phyloP scores from a whole-genome alignment of 2,888 invertebrate species.

The Acrocera orbiculus region DNA sequence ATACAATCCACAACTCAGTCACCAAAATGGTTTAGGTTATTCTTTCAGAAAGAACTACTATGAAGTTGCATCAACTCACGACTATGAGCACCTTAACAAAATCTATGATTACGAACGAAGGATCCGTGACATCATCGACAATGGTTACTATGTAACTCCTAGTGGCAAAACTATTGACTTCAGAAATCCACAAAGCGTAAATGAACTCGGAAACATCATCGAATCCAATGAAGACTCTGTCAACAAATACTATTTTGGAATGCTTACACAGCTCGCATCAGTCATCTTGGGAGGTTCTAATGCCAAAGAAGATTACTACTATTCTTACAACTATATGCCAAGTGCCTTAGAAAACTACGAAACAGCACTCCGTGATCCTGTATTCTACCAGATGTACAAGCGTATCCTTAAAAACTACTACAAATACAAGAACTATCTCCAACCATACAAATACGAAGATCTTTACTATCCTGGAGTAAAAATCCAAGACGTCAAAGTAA shows the following conservation, averaged over 20 bases:
- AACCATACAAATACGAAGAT: slow-evolving; percentile 43
- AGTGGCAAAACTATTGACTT: slow-evolving; percentile 21
- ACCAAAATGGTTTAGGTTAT: slow-evolving; percentile 46
- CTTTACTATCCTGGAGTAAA: slow-evolving; percentile 41
- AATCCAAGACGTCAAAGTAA: slow-evolving; percentile 44
- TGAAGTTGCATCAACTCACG: slow-evolving; percentile 31
- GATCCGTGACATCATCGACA: slow-evolving; percentile 33
- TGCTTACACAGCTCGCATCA: slow-evolving; percentile 19
- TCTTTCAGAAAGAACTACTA: slow-evolving; percentile 42
- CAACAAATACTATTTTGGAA: slow-evolving; percentile 22
- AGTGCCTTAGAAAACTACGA: too few species aligned
- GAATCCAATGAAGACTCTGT: slow-evolving; percentile 33
- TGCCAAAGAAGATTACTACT: slow-evolving; percentile 26
- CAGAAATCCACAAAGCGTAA: slow-evolving; percentile 32
- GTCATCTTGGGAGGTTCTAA: slow-evolving; percentile 19
- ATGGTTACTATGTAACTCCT: slow-evolving; percentile 27
- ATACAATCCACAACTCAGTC: slow-evolving; percentile 43
- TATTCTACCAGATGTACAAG: slow-evolving; percentile 51
- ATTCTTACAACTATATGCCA: too few species aligned
- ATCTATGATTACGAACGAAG: slow-evolving; percentile 26
- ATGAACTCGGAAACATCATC: slow-evolving; percentile 38
- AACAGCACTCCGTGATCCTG: slow-evolving; percentile 40
- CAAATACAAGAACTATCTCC: slow-evolving; percentile 13
- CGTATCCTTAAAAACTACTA: slow-evolving; percentile 26
- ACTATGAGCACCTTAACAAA: slow-evolving; percentile 13